phyloP scores from a whole-genome alignment of 2,113 vertebrate species.

The Apodemus speciosus region DNA sequence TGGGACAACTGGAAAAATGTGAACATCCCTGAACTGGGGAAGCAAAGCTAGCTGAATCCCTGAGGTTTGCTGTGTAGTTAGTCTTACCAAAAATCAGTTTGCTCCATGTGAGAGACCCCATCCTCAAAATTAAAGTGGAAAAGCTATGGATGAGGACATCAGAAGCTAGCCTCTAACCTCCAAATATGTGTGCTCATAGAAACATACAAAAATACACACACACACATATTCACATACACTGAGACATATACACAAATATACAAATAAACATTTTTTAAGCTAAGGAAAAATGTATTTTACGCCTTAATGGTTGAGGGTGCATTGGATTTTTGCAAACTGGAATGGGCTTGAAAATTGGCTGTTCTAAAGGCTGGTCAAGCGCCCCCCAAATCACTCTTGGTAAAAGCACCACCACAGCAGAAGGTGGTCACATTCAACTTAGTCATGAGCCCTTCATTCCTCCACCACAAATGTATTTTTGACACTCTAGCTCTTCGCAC shows the following conservation, averaged over 20 bases:
- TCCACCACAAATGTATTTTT: neutral
- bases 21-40: neutral
- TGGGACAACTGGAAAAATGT: no score
- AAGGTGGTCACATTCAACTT: rapidly evolving
- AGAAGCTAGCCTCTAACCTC: neutral
- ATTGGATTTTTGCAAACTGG: neutral
- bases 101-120: neutral
- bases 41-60: no score
- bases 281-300: neutral
- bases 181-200: neutral
- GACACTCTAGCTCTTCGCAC: neutral
- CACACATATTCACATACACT: neutral
- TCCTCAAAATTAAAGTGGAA: neutral
- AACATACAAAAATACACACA: neutral
- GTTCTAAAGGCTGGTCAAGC: neutral
- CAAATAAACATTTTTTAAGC: neutral
- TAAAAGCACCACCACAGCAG: rapidly evolving
- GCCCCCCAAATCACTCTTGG: rapidly evolving
- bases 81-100: neutral
- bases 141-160: neutral
- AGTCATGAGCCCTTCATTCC: neutral
- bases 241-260: neutral
- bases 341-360: neutral
- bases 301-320: neutral
- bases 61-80: neutral